Base-by-base conservation (phyloP, 1,140 invertebrate genomes). In the Belonocnema kinseyi region DNA sequence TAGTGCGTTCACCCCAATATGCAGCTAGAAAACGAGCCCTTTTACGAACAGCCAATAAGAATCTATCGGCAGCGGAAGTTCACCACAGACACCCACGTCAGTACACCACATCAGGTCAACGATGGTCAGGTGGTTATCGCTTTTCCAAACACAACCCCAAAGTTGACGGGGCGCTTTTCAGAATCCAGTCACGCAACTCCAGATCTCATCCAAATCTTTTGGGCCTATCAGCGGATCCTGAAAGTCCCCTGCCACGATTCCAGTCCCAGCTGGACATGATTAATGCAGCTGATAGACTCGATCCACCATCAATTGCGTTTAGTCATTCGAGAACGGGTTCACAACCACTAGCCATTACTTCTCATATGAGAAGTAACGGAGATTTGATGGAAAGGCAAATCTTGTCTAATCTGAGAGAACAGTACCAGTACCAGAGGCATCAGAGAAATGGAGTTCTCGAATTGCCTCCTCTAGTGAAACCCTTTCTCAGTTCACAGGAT, bases 401-500 rank as follows among this genome's bases (percentile, higher is more conserved):
- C 33, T 66, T 21, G 40, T 46, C 1, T 66, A 66, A 66, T 33
- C 26, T 66, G 14, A 66, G 26, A 1, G 61, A 66, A 40, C 40
- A 66, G 6, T 33, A 66, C n/a, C 26, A 40, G 14, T 66, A 66
- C 40, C 61, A 66, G 40, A 66, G 61, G 16, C 33, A 66, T 66
- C 26, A n/a, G 26, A 40, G 61, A 2, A 66, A 66, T 66, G 61
- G 13, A 16, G 26, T 66, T 16, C 61, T 66, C n/a, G 61, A 66
- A 66, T 46, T 66, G 79, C 12, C 90, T n/a, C 83, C 90, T 51
- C 89, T 90, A 5, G 86, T 92, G 11, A 92, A 92, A 58, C 91
- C 90, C 2, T 92, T 92, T 77, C 85, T 91, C 17, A 91, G 90
- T 74, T 89, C 91, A 11, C 91, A 92, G 76, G 91, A 92, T 73